phyloP scores from a whole-genome alignment of 2,113 vertebrate species.

The Xiphorhynchus elegans region DNA sequence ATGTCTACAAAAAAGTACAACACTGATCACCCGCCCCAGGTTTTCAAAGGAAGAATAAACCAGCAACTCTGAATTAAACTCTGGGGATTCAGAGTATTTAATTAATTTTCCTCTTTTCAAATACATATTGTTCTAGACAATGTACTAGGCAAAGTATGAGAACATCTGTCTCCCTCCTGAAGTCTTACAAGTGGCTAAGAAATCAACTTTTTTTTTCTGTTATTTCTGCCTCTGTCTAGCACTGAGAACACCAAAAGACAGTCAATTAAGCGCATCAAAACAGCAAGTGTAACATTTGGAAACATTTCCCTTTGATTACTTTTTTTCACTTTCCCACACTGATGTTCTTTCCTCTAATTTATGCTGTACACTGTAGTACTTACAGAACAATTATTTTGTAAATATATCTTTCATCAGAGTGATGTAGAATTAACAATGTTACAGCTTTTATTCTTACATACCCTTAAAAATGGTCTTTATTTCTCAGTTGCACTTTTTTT shows the following conservation, averaged over 20 bases:
- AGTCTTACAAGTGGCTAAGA: background rate
- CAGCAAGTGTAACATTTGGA: background rate
- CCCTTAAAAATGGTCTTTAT: background rate
- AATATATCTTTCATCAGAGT: background rate
- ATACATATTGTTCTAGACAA: background rate
- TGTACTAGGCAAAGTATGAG: background rate
- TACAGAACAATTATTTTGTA: background rate
- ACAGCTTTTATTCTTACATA: background rate
- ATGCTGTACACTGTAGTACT: background rate
- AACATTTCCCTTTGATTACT: background rate
- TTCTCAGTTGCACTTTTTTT: background rate
- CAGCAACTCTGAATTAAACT: background rate
- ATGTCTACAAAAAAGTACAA: background rate
- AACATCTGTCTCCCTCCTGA: background rate
- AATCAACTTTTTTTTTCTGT: background rate
- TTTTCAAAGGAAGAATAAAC: background rate
- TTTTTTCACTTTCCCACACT: background rate
- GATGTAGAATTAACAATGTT: background rate
- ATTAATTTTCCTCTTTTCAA: background rate
- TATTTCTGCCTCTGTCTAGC: background rate
- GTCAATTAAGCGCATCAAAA: background rate
- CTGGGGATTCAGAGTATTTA: background rate
- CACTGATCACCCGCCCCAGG: background rate
- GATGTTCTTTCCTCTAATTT: background rate
- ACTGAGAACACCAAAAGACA: background rate